Conservation (phyloP, 2,888 invertebrate genomes). For the Junonia oenone region DNA sequence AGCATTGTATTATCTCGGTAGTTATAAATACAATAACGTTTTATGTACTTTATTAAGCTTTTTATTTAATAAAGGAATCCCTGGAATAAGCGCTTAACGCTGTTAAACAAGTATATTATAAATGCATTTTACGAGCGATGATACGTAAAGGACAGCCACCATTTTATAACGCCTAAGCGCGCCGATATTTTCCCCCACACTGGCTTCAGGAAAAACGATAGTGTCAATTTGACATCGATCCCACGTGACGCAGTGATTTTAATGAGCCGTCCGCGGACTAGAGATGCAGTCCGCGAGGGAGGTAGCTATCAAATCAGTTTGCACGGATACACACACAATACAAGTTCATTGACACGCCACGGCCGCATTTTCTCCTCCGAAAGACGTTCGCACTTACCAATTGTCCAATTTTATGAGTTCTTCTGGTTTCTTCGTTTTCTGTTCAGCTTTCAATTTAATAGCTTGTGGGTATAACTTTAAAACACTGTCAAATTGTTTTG, state of each 20-base stretch:
- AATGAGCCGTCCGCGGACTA: conserved; percentile 83
- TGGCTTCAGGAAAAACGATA: conserved; percentile 78
- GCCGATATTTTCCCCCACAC: conserved; percentile 74
- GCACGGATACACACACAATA: conserved; percentile 81
- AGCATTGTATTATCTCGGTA: conserved; percentile 57
- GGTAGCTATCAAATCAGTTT: conserved; percentile 82
- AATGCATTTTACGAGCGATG: conserved; percentile 59
- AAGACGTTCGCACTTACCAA: conserved; percentile 88
- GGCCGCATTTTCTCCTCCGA: conserved; percentile 79
- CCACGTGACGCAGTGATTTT: conserved; percentile 86
- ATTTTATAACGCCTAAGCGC: conserved; percentile 79
- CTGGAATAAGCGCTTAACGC: conserved; percentile 37
- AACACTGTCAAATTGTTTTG: conserved; percentile 92
- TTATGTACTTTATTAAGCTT: conserved; percentile 39
- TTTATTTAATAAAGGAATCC: conserved; percentile 45
- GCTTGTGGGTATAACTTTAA: conserved; percentile 95
- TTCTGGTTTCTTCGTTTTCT: conserved; percentile 94
- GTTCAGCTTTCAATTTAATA: conserved; percentile 92
- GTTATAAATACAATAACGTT: conserved; percentile 46
- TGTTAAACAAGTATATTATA: conserved; percentile 47
- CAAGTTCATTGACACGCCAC: conserved; percentile 81
- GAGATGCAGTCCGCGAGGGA: conserved; percentile 83
- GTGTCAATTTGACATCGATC: conserved; percentile 84
- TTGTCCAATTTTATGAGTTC: conserved; percentile 96
- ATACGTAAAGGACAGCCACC: conserved; percentile 72